A percentile compares a stretch with the other conserved stretches of the same genome.
phyloP scores from a whole-genome alignment of 2,888 invertebrate genomes.

The Pollenia griseotomentosa region DNA sequence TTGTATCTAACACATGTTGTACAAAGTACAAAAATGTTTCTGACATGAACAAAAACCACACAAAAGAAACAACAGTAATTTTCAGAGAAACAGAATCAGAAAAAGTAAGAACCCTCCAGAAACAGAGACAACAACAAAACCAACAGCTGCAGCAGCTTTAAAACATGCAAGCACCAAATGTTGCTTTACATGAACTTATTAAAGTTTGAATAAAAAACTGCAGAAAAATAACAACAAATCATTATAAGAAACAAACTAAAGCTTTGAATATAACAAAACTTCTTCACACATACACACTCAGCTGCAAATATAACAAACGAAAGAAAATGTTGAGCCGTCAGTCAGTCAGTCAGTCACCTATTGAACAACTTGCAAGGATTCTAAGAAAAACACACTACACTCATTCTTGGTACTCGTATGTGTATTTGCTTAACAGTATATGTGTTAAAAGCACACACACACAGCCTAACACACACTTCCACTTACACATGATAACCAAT shows the following conservation, averaged over 20 bases:
- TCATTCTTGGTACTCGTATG: neutral
- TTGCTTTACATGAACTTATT: conserved; percentile 19
- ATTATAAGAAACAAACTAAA: conserved; percentile 31
- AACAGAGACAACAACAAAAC: neutral
- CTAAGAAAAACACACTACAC: neutral
- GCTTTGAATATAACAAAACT: conserved; percentile 1
- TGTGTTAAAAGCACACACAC: conserved; percentile 20
- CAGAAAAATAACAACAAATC: neutral
- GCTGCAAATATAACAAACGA: conserved; percentile 7
- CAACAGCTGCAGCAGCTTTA: neutral
- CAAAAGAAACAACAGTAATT: conserved; percentile 13
- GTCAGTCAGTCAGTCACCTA: conserved; percentile 48
- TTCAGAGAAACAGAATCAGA: neutral
- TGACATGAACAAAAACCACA: conserved; percentile 50
- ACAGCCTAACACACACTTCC: neutral
- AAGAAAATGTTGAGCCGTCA: conserved; percentile 41
- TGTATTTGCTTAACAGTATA: conserved; percentile 22
- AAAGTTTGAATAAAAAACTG: neutral
- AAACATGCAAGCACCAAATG: conserved; percentile 27
- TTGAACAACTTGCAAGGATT: conserved; percentile 53
- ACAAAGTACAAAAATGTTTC: conserved; percentile 13
- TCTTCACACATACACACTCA: conserved; percentile 7
- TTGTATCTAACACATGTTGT: conserved; percentile 35
- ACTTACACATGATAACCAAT: neutral
- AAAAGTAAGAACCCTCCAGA: conserved; percentile 12